Conservation (phyloP, 2,888 invertebrate species). For the Deilephila elpenor region DNA sequence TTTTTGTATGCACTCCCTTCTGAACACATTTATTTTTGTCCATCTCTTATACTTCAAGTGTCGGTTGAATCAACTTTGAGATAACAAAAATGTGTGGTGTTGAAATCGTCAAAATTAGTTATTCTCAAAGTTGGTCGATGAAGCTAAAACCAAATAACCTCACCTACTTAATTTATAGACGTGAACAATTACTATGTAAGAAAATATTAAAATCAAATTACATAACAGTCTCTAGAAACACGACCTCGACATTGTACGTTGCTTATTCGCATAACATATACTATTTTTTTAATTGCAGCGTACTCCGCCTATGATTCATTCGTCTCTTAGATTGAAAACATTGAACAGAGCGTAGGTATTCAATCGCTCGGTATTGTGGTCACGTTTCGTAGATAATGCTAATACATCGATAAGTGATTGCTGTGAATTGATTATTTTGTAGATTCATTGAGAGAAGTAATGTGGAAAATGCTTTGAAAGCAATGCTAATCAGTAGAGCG, state of each 20-base stretch:
- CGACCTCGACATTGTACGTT: slow-evolving; percentile 20
- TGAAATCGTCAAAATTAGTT: too few relatives aligned
- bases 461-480: neutral
- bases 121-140: too few relatives aligned
- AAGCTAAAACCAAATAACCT: too few relatives aligned
- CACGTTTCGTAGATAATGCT: slow-evolving; percentile 20
- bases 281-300: slow-evolving; percentile 25
- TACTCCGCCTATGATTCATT: slow-evolving; percentile 10
- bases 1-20: too few relatives aligned
- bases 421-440: slow-evolving; percentile 6
- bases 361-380: neutral
- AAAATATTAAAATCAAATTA: slow-evolving; percentile 1
- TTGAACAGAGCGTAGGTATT: slow-evolving; percentile 10
- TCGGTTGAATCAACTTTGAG: too few relatives aligned
- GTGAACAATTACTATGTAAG: neutral
- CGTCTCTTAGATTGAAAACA: slow-evolving; percentile 14
- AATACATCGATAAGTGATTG: slow-evolving; percentile 16
- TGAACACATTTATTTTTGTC: too few relatives aligned
- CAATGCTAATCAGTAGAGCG: neutral
- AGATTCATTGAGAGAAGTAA: neutral
- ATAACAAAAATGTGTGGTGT: too few relatives aligned
- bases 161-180: neutral
- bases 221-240: neutral
- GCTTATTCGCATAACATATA: slow-evolving; percentile 9
- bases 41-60: too few relatives aligned